Evolutionary conservation across 2,113 vertebrate genomes (phyloP).

Genomic region (Melanotaenia duboulayi): DNA sequence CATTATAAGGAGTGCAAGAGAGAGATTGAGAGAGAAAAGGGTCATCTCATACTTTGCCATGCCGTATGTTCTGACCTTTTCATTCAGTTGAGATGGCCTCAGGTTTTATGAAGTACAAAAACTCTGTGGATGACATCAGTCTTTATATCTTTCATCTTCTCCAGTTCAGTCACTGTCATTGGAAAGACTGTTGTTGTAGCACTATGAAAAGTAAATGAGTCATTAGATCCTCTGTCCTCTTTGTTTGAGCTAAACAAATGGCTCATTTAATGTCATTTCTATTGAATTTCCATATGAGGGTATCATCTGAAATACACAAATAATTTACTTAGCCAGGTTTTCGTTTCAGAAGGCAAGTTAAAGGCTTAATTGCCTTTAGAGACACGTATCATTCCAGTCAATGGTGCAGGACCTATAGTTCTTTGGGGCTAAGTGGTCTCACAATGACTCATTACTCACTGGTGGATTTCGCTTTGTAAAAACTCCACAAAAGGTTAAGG

Average conservation of each 20-base stretch:
- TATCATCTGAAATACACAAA: slow-evolving; percentile 13
- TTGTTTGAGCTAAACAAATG: slow-evolving; percentile 33
- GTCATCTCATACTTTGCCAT: slow-evolving; percentile 40
- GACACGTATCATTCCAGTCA: slow-evolving; percentile 3
- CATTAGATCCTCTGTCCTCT: not conserved
- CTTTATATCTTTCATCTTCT: slow-evolving; percentile 39
- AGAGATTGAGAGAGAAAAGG: slow-evolving; percentile 32
- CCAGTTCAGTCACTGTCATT: slow-evolving; percentile 15
- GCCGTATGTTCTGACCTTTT: slow-evolving; percentile 51
- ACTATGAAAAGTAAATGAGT: slow-evolving; percentile 10
- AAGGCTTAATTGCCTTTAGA: slow-evolving; percentile 45
- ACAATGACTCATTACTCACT: slow-evolving; percentile 31
- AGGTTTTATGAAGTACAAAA: slow-evolving; percentile 52
- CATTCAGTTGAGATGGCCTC: slow-evolving; percentile 39
- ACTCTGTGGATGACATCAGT: slow-evolving; percentile 15
- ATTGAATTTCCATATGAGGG: slow-evolving; percentile 22
- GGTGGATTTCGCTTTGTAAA: slow-evolving; percentile 26
- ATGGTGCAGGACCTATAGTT: slow-evolving; percentile 22
- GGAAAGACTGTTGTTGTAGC: slow-evolving; percentile 4
- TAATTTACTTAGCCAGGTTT: slow-evolving; percentile 12
- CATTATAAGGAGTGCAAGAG: slow-evolving; percentile 45
- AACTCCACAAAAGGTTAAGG: slow-evolving; percentile 31
- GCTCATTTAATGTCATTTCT: slow-evolving; percentile 15
- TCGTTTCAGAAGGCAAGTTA: slow-evolving; percentile 27
- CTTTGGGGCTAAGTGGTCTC: slow-evolving; percentile 32